Evolutionary conservation across 2,113 vertebrate genomes (phyloP).

Genomic region (Microtus pennsylvanicus): DNA sequence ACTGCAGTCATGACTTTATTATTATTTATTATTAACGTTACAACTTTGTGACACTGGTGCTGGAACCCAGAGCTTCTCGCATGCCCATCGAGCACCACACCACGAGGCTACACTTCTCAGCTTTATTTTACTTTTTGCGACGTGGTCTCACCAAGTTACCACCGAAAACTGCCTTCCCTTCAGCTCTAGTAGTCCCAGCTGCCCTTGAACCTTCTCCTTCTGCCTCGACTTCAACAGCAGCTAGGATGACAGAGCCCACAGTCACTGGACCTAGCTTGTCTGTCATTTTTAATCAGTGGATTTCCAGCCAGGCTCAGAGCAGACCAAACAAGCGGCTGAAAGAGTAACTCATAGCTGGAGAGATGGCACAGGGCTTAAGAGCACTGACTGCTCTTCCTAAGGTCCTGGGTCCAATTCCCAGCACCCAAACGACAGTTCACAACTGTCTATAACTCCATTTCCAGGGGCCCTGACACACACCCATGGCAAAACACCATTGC

Average conservation of each 20-base stretch:
- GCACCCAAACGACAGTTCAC: no score
- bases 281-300: not conserved
- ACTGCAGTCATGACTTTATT: not conserved
- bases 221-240: not conserved
- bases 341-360: not conserved
- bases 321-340: not conserved
- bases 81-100: not conserved
- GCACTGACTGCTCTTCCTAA: no score
- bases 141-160: not conserved
- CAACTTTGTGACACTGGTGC: not conserved
- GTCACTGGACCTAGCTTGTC: not conserved
- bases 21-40: not conserved
- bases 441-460: no score
- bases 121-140: not conserved
- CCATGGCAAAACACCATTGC: no score
- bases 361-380: no score
- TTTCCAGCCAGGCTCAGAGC: not conserved
- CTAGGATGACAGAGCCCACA: not conserved
- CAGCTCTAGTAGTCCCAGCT: not conserved
- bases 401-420: no score
- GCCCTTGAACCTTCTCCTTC: not conserved
- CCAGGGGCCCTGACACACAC: no score
- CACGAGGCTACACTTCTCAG: not conserved
- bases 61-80: not conserved
- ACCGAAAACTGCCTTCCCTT: not conserved